Conservation (phyloP, 2,113 vertebrate genomes). For the Acrocephalus kingi region DNA sequence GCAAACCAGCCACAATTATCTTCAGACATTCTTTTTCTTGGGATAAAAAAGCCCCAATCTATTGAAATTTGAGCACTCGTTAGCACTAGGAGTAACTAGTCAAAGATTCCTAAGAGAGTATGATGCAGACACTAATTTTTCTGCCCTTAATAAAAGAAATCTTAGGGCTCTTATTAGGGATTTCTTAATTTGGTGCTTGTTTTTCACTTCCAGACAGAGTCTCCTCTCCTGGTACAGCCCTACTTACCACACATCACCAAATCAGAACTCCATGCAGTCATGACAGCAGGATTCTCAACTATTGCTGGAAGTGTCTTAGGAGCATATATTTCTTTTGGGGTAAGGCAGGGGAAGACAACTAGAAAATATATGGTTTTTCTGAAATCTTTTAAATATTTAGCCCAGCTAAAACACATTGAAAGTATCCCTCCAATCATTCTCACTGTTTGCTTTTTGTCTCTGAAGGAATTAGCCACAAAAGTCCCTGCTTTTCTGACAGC, state of each 20-base stretch:
- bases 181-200: not conserved
- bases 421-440: not conserved
- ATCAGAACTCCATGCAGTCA: constrained; percentile 87
- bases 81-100: not conserved
- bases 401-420: not conserved
- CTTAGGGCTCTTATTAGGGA: not conserved
- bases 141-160: not conserved
- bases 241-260: constrained; percentile 78
- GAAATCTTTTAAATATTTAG: not conserved
- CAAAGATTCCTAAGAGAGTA: not conserved
- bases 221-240: constrained; percentile 80
- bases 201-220: constrained; percentile 77
- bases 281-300: constrained; percentile 86
- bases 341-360: constrained; percentile 59
- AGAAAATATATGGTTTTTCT: not conserved
- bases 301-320: constrained; percentile 85
- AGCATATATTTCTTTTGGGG: constrained; percentile 86
- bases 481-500: not conserved
- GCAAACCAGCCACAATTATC: not conserved
- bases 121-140: not conserved
- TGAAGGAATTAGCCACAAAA: not conserved
- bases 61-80: not conserved
- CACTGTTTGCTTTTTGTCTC: not conserved
- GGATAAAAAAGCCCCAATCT: not conserved
- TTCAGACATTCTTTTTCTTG: not conserved